Base-by-base conservation (phyloP, 2,797 vertebrate genomes). In the Leptoclinus maculatus region DNA sequence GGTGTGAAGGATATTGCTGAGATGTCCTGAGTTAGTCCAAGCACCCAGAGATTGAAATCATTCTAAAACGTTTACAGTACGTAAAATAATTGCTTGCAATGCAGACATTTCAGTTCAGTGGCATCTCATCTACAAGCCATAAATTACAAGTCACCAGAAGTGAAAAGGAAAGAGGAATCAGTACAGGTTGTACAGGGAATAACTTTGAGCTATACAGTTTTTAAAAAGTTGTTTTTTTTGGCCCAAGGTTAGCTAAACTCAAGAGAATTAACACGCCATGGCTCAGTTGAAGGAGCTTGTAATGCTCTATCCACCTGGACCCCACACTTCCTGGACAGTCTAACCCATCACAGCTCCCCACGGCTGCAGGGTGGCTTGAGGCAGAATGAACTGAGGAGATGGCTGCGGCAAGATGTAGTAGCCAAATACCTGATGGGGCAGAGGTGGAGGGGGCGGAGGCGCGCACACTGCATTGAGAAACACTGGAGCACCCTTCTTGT, bases 381-480 rank as follows among this genome's bases (percentile, higher is more conserved):
- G 94, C 41, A 96, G 17, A 60, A 96, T 93, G 91, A 96, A 96
- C 85, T 95, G 95, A 0, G 94, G 94, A 19, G 92, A 29, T 0
- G 82, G 77, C 71, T 93, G 95, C 2, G 93, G 93, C 70, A 95
- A 36, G 57, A 96, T 74, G 79, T 95, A 96, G 90, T 95, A 95
- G 75, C 94, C 90, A 8, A 94, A 88, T 8, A 95, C 71, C n/a
- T 93, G 93, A 58, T 92, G 88, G 11, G 82, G 82, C 0, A 88
- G 85, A 13, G 88, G 90, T 0, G 89, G 88, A 0, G 88, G 90
- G 0, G 83, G 62, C 0, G 93, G 79, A 5, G 94, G 89, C 0
- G 91, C 71, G 2, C 91, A 94, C 67, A 95, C 83, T 0, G 95
- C 71, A n/a, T 92, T 92, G 57, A 96, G 81, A 84, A 94, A 93